Evolutionary conservation across 2,113 vertebrate genomes (phyloP).

Genomic region (Cercocebus atys): DNA sequence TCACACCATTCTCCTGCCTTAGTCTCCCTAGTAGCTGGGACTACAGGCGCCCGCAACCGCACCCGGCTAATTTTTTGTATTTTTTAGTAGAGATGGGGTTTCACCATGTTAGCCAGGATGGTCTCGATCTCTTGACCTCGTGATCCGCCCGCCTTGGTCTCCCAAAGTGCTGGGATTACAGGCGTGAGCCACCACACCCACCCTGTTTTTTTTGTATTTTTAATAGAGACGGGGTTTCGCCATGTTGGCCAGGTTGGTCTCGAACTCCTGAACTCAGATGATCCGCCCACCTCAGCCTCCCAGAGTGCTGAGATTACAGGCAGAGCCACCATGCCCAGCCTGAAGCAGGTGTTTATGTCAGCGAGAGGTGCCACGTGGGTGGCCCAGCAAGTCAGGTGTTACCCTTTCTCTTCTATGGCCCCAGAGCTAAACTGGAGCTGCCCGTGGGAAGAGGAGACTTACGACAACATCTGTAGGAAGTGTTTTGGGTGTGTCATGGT

Average conservation of each 20-base stretch:
- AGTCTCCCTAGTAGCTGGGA: neutral
- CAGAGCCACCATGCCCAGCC: neutral
- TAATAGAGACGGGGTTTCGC: neutral
- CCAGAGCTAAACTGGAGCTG: neutral
- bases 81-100: too few species aligned
- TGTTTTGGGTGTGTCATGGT: neutral
- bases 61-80: too few species aligned
- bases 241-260: neutral
- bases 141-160: accelerated
- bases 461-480: constrained; percentile 33
- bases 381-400: neutral
- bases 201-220: neutral
- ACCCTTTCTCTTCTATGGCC: neutral
- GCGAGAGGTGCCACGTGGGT: neutral
- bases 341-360: neutral
- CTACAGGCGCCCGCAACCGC: too few species aligned
- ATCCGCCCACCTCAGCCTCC: too few species aligned
- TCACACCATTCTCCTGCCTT: neutral
- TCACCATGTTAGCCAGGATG: too few species aligned
- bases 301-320: neutral
- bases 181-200: too few species aligned
- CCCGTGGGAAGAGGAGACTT: neutral
- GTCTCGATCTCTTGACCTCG: too few species aligned
- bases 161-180: too few species aligned
- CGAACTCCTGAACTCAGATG: neutral